Percentiles rank a stretch among this genome's conserved stretches.
phyloP scores from a whole-genome alignment of 2,113 vertebrate species.

The Scalopus aquaticus region DNA sequence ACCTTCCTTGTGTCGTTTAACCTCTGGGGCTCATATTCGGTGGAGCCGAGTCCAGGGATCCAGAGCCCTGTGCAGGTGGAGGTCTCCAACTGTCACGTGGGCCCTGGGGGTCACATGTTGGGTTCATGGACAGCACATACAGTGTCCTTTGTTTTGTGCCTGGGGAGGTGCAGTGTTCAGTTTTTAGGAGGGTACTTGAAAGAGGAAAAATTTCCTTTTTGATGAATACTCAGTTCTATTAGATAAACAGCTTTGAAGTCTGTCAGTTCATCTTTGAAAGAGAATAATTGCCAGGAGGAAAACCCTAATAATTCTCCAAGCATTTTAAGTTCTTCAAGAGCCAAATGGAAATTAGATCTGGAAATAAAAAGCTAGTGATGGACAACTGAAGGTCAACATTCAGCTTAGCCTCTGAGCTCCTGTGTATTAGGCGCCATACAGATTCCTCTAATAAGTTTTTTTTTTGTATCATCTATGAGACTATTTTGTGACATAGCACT shows the following conservation, averaged over 20 bases:
- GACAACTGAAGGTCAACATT: background rate
- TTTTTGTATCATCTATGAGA: background rate
- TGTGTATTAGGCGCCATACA: background rate
- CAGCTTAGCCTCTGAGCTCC: background rate
- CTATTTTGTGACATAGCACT: background rate
- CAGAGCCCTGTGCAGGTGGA: accelerated
- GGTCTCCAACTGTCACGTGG: background rate
- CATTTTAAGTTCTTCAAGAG: background rate
- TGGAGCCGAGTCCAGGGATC: background rate
- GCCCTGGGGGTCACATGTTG: background rate
- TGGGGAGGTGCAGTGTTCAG: background rate
- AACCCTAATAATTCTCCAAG: constrained; percentile 1
- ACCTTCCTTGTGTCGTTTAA: accelerated
- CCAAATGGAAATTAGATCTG: constrained; percentile 36
- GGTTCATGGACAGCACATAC: background rate
- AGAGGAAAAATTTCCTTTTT: background rate
- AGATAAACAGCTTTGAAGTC: constrained; percentile 49
- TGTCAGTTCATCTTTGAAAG: constrained; percentile 32
- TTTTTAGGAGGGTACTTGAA: constrained; percentile 2
- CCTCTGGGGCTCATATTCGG: background rate
- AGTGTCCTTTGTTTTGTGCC: background rate
- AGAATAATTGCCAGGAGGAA: background rate
- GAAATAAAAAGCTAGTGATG: constrained; percentile 18
- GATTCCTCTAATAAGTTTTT: background rate
- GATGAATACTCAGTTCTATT: background rate